phyloP scores from a whole-genome alignment of 2,113 vertebrate species.

The Aptenodytes forsteri region DNA sequence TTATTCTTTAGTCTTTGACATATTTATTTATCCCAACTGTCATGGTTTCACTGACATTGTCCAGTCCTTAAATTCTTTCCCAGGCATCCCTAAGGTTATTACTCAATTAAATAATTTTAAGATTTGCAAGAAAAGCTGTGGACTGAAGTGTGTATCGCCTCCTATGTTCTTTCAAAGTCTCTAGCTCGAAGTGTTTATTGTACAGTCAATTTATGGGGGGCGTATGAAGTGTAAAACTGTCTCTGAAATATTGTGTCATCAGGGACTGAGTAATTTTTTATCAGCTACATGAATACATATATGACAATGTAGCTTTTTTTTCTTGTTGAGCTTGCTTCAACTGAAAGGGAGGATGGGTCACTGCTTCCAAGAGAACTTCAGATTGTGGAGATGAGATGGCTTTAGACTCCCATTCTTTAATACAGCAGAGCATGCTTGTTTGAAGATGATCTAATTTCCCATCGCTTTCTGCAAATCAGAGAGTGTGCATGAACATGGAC shows the following conservation, averaged over 20 bases:
- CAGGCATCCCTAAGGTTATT: background rate
- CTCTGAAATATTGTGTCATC: background rate
- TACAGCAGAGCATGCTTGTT: background rate
- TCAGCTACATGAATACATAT: background rate
- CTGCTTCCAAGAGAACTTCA: background rate
- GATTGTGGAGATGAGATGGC: background rate
- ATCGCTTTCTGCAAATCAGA: background rate
- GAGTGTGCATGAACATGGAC: background rate
- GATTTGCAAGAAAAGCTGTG: background rate
- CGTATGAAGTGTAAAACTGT: background rate
- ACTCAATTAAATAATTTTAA: background rate
- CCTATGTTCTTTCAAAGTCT: background rate
- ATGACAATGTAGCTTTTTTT: background rate
- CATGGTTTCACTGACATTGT: background rate
- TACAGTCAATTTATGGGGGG: background rate
- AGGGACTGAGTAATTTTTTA: background rate
- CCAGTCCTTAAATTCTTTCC: background rate
- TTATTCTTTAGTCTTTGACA: background rate
- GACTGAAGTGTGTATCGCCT: background rate
- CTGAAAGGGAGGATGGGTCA: background rate
- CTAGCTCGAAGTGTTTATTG: background rate
- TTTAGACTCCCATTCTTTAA: background rate
- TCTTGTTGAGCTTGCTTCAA: background rate
- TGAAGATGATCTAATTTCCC: background rate
- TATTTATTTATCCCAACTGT: background rate